These are phyloP conservation scores for Acanthornis magna DNA, from an alignment of 2,797 vertebrate species.

Conservation along the genomic window DNA sequence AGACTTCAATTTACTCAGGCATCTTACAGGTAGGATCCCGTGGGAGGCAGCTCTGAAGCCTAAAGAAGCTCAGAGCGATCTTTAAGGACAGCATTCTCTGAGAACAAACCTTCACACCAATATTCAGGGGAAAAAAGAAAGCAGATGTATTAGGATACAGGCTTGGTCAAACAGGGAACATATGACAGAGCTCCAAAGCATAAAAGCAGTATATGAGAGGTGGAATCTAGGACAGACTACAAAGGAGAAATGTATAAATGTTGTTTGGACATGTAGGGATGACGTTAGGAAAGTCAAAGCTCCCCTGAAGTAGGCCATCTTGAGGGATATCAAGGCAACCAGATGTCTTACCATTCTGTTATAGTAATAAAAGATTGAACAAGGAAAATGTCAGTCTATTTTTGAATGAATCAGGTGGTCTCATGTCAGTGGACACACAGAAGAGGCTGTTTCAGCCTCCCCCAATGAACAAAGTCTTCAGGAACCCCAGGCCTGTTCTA, in stretches of 20 bases:
- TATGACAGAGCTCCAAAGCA: not conserved
- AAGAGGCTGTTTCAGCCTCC: not conserved
- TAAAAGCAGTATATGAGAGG: not conserved
- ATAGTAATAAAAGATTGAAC: not conserved
- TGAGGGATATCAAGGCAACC: not conserved
- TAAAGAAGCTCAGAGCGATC: not conserved
- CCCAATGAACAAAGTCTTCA: not conserved
- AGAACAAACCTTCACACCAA: not conserved
- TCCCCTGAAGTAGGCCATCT: not conserved
- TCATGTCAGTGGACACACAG: not conserved
- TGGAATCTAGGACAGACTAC: not conserved
- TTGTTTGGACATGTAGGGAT: not conserved
- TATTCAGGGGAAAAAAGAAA: rapidly evolving
- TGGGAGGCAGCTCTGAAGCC: not conserved
- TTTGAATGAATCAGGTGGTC: not conserved
- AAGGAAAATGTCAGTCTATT: not conserved
- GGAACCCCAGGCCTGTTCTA: not conserved
- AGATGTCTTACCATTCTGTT: not conserved
- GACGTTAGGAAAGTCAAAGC: not conserved
- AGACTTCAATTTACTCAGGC: not conserved
- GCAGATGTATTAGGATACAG: not conserved
- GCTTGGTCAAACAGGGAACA: not conserved
- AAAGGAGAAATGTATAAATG: not conserved
- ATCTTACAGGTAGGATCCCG: not conserved
- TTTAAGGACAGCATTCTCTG: not conserved